Evolutionary conservation across 1,140 invertebrate genomes (phyloP), one percentile per base, ranked within the genome.

Genomic region (Uloborus diversus): DNA sequence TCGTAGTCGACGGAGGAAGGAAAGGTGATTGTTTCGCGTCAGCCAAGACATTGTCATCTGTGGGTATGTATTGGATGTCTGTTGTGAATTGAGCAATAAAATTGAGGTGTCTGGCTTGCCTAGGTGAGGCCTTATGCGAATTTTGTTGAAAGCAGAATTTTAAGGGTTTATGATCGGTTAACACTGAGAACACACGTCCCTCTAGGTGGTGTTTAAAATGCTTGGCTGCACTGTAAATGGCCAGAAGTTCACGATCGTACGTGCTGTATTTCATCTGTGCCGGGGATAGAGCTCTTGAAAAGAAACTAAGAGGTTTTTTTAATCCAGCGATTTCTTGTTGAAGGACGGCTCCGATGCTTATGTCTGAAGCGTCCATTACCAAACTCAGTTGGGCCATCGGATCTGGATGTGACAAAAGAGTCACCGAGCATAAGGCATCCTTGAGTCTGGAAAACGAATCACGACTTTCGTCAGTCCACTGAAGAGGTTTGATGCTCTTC

Each of bases 41-140:
- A 4, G 82, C 81, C 13, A 82, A 57, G 82, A 83, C 62, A 84
- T 85, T 32, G 62, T 86, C 83, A 1, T 80, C 65, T 7, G 87
- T 87, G 2, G 81, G 23, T 20, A 88, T 81, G 76, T 87, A 84
- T n/a, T 73, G 35, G 47, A 88, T 85, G 28, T 86, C 81, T 0
- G 84, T 86, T 0, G 85, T 85, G 73, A 85, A 87, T 78, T 87
- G 85, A 0, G 84, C 0, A 86, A 75, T 5, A 28, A 79, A 86
- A 69, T 87, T 84, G 0, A 88, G 69, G n/a, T 88, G 84, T 13
- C 81, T 56, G 1, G 71, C 4, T 47, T 86, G 81, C 17, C 82
- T n/a, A 14, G 84, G 81, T 56, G 82, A 79, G 17, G 69, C 42
- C 56, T 56, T 32, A 32, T 84, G 83, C 4, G 37, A 28, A 9